Conservation (phyloP, 2,888 invertebrate genomes). For the Loripinus fragilis region DNA sequence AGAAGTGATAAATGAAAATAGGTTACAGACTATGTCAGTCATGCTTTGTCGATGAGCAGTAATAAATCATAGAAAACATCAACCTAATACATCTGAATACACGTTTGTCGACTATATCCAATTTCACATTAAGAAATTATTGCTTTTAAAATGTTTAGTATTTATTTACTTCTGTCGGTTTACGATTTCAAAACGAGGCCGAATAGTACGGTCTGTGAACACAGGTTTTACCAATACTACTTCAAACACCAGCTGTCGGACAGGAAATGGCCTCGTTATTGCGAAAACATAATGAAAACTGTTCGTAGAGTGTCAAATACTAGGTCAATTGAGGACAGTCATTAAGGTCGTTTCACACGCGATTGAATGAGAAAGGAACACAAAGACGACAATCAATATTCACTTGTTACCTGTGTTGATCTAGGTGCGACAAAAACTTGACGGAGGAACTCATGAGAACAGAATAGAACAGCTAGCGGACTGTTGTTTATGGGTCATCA, state of each 20-base stretch:
- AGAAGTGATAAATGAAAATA: no score
- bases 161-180: background rate
- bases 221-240: background rate
- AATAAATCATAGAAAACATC: background rate
- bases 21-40: conserved; percentile 14
- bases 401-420: no score
- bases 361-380: no score
- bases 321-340: background rate
- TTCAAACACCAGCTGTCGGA: background rate
- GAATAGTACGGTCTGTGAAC: background rate
- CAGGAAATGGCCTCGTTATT: background rate
- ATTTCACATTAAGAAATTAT: background rate
- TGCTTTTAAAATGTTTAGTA: background rate
- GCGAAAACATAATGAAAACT: background rate
- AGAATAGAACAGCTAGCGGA: no score
- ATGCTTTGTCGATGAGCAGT: background rate
- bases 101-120: conserved; percentile 7
- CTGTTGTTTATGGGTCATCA: no score
- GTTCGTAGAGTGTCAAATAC: conserved; percentile 1
- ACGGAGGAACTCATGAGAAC: no score
- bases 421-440: no score
- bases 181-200: conserved; percentile 7
- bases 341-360: background rate
- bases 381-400: no score
- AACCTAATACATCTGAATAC: conserved; percentile 10